Percentiles rank a stretch among this genome's conserved stretches.
These are phyloP conservation scores for Augochlorella aurata DNA, from an alignment of 2,888 invertebrate genomes.

Conservation along the genomic window DNA sequence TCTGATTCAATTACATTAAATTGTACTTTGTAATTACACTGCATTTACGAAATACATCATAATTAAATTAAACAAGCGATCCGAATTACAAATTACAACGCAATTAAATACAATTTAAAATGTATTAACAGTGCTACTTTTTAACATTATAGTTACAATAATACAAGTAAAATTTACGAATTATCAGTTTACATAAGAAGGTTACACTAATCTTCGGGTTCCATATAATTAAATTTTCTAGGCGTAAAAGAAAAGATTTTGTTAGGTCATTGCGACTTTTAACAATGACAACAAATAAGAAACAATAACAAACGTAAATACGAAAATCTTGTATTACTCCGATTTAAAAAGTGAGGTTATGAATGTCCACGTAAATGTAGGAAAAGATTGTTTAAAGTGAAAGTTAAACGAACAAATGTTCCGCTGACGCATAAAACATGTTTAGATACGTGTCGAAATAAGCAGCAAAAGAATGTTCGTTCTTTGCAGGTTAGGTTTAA, in stretches of 20 bases:
- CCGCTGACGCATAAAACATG: neutral
- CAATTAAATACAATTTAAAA: no score
- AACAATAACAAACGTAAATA: conserved; percentile 3
- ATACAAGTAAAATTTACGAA: neutral
- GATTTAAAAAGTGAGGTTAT: conserved; percentile 29
- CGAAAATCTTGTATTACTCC: conserved; percentile 18
- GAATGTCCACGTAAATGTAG: conserved; percentile 19
- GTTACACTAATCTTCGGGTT: neutral
- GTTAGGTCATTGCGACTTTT: neutral
- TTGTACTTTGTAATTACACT: neutral
- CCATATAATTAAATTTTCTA: neutral
- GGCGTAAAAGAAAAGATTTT: neutral
- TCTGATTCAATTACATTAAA: neutral
- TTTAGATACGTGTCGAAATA: neutral
- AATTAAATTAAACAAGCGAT: neutral
- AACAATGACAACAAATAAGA: neutral
- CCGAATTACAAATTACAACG: neutral
- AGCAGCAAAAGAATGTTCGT: neutral
- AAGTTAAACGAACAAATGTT: conserved; percentile 12
- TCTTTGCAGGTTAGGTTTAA: conserved; percentile 33
- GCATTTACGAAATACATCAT: neutral
- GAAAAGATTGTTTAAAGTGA: conserved; percentile 9
- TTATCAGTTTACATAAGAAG: neutral
- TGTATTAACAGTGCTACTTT: neutral
- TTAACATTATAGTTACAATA: neutral